Conservation (phyloP, 2,113 vertebrate species). For the Otocyon megalotis region DNA sequence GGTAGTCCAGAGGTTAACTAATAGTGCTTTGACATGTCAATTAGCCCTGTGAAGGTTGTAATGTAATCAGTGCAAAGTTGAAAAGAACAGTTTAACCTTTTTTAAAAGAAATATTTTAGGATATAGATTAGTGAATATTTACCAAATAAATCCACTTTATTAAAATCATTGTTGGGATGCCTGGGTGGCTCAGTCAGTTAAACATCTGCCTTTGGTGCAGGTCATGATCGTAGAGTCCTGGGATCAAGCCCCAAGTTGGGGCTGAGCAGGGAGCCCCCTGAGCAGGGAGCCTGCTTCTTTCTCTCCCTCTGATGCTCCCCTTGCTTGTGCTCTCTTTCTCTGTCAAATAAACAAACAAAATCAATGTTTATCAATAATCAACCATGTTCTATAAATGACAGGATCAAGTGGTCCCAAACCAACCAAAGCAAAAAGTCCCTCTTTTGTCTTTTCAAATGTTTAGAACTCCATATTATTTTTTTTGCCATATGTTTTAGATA, state of each 20-base stretch:
- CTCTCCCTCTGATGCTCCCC: too few species aligned
- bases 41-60: background rate
- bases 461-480: background rate
- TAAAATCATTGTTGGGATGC: background rate
- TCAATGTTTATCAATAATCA: background rate
- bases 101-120: constrained; percentile 7
- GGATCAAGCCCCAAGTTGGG: too few species aligned
- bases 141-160: background rate
- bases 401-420: background rate
- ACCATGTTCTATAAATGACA: background rate
- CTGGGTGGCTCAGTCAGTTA: too few species aligned
- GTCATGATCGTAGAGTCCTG: too few species aligned
- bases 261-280: too few species aligned
- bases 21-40: background rate
- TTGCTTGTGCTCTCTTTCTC: too few species aligned
- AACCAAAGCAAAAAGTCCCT: background rate
- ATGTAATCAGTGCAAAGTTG: background rate
- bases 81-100: background rate
- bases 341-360: background rate
- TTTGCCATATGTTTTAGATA: background rate
- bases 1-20: background rate
- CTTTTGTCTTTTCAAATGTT: constrained; percentile 21
- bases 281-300: too few species aligned
- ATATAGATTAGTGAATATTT: background rate
- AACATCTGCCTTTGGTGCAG: too few species aligned